Conservation (phyloP, 1,140 invertebrate species). For the Drosophila littoralis region DNA sequence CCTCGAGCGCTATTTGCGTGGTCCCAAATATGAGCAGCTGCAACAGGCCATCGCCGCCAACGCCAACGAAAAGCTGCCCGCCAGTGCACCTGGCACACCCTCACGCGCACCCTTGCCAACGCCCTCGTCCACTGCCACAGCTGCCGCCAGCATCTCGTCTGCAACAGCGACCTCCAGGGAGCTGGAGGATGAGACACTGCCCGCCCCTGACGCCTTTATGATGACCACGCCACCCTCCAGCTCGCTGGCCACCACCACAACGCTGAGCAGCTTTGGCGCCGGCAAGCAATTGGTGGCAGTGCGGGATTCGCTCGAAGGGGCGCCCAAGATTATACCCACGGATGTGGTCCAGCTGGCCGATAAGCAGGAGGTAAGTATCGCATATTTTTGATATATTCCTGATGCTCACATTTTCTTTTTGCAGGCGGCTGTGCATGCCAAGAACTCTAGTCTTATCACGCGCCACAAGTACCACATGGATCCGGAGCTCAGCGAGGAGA, state of each 20-base stretch:
- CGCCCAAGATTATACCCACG: conserved; percentile 72
- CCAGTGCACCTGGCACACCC: conserved; percentile 86
- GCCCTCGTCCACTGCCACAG: conserved; percentile 34
- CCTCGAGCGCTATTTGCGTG: conserved; percentile 95
- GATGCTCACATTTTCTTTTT: background rate
- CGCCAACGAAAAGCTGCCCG: conserved; percentile 90
- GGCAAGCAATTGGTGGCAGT: conserved; percentile 74
- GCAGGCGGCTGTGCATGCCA: conserved; percentile 62
- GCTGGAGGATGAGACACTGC: conserved; percentile 53
- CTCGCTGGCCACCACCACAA: conserved; percentile 59
- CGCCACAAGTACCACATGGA: conserved; percentile 83
- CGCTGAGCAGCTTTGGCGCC: conserved; percentile 68
- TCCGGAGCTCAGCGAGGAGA: conserved; percentile 87
- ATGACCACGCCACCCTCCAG: conserved; percentile 55
- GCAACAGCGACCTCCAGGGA: conserved; percentile 36
- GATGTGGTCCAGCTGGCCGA: conserved; percentile 66
- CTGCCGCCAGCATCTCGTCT: conserved; percentile 48
- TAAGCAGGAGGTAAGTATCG: conserved; percentile 56
- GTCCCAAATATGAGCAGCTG: conserved; percentile 97
- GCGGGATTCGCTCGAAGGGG: conserved; percentile 68
- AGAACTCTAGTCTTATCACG: conserved; percentile 63
- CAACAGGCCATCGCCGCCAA: conserved; percentile 96
- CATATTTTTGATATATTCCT: background rate
- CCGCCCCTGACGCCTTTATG: conserved; percentile 67
- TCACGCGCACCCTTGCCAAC: conserved; percentile 68